Conservation (phyloP, 2,888 invertebrate genomes). For the Morinoia aosen region DNA sequence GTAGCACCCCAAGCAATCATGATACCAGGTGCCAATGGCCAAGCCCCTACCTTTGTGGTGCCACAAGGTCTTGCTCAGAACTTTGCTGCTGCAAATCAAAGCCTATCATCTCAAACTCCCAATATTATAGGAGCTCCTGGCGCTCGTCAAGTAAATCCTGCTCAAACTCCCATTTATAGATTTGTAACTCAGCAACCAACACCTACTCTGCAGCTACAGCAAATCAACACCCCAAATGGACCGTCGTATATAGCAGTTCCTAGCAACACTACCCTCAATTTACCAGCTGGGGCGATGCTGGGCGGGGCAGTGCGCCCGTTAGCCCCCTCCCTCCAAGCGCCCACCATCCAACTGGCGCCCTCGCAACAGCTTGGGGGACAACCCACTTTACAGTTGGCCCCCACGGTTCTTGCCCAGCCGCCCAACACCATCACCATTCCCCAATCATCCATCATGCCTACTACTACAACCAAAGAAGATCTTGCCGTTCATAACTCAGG, state of each 20-base stretch:
- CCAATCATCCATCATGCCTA: conserved; percentile 65
- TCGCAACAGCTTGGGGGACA: conserved; percentile 59
- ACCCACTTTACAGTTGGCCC: conserved; percentile 47
- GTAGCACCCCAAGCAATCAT: conserved; percentile 65
- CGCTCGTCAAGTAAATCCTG: conserved; percentile 61
- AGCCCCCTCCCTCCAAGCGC: conserved; percentile 61
- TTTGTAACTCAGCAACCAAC: conserved; percentile 70
- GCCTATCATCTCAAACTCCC: conserved; percentile 56
- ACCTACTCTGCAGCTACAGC: conserved; percentile 72
- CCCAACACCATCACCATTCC: conserved; percentile 53
- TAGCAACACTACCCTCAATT: conserved; percentile 67
- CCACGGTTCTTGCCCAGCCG: conserved; percentile 12
- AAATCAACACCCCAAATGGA: conserved; percentile 74
- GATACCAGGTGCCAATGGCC: conserved; percentile 63
- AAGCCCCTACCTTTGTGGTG: conserved; percentile 65
- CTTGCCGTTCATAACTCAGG: conserved; percentile 53
- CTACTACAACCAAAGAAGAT: conserved; percentile 58
- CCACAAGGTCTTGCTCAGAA: conserved; percentile 60
- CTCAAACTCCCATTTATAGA: conserved; percentile 69
- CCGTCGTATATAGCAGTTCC: conserved; percentile 73
- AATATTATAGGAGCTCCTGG: conserved; percentile 28
- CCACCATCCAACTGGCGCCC: conserved; percentile 63
- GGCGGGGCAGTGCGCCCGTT: conserved; percentile 62
- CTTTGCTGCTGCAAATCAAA: conserved; percentile 61
- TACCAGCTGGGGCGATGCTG: conserved; percentile 61